Base-by-base conservation (phyloP, 2,113 vertebrate species). In the Campylomormyrus numenius region DNA sequence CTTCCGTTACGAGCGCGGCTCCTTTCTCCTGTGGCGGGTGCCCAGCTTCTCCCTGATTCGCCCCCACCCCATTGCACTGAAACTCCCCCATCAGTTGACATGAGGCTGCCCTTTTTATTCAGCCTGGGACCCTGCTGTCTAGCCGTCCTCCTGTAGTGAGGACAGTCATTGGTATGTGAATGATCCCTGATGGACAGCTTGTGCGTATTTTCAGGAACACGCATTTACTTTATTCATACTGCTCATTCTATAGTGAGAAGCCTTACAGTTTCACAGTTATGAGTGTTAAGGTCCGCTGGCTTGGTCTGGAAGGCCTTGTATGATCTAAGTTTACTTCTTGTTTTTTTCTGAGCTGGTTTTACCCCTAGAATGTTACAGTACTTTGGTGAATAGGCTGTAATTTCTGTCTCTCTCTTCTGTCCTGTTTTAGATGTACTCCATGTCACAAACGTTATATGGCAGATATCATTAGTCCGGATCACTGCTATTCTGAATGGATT, bases 61-160 rank as follows among this genome's bases (percentile, higher is more conserved):
- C 97, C 97, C 3, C 98, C 98, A 3, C 97, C 97, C 21, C 97
- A 98, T 3, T 95, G 97, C 83, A 97, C 99, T 93, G 94, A 99
- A 92, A 97, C 96, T 91, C 98, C 98, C n/a, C 97, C 98, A 88
- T 95, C 98, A 91, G 97, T 99, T 85, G 99, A 99, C 92, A 95
- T 99, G 85, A 96, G 98, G 89, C 98, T 98, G 27, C 98, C 98
- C 45, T 97, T 98, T 70, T 97, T 98, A 17, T 5, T 53, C 98
- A 97, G 7, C 97, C 98, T 62, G 97, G 97, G 88, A 93, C 97
- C 21, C 95, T 98, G 85, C 98, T 98, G 90, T 97, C 98, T 4
- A 98, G 97, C 94, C 96, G 98, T 91, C 98, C 98, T 88, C 98
- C 97, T 90, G 96, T 99, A 80, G 97, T 97, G 97, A 98, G 98